These are phyloP conservation scores for Syngnathus floridae DNA, from an alignment of 2,113 vertebrate genomes.

Conservation along the genomic window DNA sequence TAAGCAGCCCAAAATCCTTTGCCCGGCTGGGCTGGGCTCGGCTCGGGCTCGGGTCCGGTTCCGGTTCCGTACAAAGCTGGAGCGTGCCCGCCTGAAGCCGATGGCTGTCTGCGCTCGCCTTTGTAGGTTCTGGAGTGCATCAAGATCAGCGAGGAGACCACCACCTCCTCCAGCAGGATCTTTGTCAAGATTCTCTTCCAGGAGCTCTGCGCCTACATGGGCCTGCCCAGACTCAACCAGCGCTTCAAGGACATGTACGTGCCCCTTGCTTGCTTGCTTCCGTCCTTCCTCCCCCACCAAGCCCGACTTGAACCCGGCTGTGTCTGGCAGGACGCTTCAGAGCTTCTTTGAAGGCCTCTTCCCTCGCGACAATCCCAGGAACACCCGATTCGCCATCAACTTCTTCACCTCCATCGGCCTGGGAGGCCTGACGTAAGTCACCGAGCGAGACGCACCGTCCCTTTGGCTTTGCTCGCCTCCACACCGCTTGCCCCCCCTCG, in stretches of 20 bases:
- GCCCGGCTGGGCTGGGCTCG: too few species aligned
- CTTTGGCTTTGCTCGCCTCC: background rate
- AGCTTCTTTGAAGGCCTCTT: slow-evolving; percentile 92
- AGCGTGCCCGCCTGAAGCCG: too few species aligned
- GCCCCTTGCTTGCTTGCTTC: too few species aligned
- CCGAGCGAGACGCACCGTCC: background rate
- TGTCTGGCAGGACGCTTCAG: slow-evolving; percentile 81
- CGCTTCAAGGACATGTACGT: slow-evolving; percentile 90
- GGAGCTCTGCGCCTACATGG: slow-evolving; percentile 97
- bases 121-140: slow-evolving; percentile 89
- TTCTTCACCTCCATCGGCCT: slow-evolving; percentile 99
- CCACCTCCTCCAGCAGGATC: slow-evolving; percentile 95
- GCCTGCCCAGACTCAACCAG: slow-evolving; percentile 91
- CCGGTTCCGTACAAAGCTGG: too few species aligned
- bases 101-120: background rate
- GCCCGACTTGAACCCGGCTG: too few species aligned
- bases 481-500: too few species aligned
- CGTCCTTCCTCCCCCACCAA: too few species aligned
- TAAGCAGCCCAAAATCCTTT: slow-evolving; percentile 59
- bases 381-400: slow-evolving; percentile 98
- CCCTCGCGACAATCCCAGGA: slow-evolving; percentile 94
- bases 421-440: slow-evolving; percentile 90
- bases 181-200: slow-evolving; percentile 99
- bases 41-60: too few species aligned
- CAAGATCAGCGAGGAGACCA: slow-evolving; percentile 93